phyloP scores from a whole-genome alignment of 2,113 vertebrate species.

The Taurulus bubalis region DNA sequence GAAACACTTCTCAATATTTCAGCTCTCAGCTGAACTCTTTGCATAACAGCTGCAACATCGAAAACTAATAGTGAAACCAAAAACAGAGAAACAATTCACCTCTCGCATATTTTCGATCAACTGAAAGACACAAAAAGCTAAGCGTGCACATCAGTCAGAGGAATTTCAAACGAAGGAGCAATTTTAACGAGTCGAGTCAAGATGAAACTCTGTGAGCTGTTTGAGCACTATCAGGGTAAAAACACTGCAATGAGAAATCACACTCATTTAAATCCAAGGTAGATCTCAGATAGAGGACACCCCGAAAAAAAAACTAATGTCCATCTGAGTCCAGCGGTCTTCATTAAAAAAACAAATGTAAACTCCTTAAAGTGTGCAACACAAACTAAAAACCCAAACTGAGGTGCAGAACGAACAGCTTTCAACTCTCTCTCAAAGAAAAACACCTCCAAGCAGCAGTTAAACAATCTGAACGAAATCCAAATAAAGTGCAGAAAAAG shows the following conservation, averaged over 20 bases:
- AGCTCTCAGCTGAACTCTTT: conserved; percentile 53
- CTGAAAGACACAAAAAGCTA: conserved; percentile 49
- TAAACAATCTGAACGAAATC: not conserved
- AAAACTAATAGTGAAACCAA: conserved; percentile 84
- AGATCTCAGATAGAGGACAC: not conserved
- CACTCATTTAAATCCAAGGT: not conserved
- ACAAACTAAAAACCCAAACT: not conserved
- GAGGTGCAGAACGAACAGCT: not conserved
- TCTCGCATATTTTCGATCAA: conserved; percentile 34
- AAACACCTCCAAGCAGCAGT: not conserved
- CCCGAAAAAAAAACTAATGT: not conserved
- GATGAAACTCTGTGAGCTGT: conserved; percentile 5
- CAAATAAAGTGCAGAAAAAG: not conserved
- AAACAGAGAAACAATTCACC: conserved; percentile 67
- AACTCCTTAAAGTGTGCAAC: not conserved
- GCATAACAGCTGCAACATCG: conserved; percentile 81
- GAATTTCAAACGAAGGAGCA: conserved; percentile 7
- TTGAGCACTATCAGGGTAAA: not conserved
- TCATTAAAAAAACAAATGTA: not conserved
- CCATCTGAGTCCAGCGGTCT: not conserved
- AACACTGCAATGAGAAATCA: not conserved
- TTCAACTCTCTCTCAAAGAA: not conserved
- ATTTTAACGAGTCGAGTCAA: not conserved
- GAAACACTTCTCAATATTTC: conserved; percentile 54
- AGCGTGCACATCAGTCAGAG: conserved; percentile 37